phyloP scores from a whole-genome alignment of 2,113 vertebrate species.

The Potamarius usumacintae region DNA sequence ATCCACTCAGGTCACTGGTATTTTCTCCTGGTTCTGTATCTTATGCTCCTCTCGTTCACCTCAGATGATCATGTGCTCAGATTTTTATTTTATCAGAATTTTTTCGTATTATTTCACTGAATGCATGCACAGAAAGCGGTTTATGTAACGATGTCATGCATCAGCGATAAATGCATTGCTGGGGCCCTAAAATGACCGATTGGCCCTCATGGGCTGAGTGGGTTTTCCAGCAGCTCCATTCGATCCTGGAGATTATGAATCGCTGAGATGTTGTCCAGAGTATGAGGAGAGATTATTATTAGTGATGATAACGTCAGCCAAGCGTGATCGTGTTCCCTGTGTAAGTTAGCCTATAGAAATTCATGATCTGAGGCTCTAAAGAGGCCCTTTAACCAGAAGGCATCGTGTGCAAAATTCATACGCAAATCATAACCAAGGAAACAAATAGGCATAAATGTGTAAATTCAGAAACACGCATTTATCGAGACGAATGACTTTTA shows the following conservation, averaged over 20 bases:
- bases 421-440: no score
- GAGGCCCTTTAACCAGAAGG: not conserved
- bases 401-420: no score
- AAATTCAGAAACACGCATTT: not conserved
- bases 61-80: not conserved
- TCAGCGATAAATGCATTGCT: not conserved
- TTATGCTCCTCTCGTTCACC: not conserved
- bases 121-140: not conserved
- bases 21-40: not conserved
- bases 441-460: no score
- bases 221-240: not conserved
- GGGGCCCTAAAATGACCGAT: not conserved
- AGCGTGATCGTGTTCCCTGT: not conserved
- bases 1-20: not conserved
- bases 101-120: not conserved
- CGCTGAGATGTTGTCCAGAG: not conserved
- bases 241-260: not conserved
- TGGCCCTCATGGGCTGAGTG: not conserved
- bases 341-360: not conserved
- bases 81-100: not conserved
- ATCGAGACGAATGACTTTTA: no score
- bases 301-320: not conserved
- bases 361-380: not conserved
- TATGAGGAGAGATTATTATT: not conserved
- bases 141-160: not conserved